Evolutionary conservation across 1,140 invertebrate genomes (phyloP), one percentile per base, ranked within the genome.

Genomic region (Drosophila ironensis): DNA sequence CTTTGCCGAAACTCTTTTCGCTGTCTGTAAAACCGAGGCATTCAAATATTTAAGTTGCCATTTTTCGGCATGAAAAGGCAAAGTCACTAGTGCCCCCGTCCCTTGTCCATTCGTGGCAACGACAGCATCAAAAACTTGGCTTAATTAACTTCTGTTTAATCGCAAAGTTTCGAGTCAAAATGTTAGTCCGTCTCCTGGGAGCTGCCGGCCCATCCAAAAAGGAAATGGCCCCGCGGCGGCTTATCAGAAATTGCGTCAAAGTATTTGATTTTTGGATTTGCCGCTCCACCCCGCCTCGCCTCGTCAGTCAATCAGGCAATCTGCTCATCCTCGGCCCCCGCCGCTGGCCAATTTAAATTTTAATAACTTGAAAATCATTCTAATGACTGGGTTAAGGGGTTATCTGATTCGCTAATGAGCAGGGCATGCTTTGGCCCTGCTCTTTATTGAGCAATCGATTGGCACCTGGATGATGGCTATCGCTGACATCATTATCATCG

Each of bases 221-320:
- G 19, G n/a, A n/a, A n/a, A 5, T 41, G 44, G 78, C 50, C 78
- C 60, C 52, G 40, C 16, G 78, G 78, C 80, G 12, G 51, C 74
- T 71, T 75, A 56, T 74, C 53, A 74, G 78, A 80, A 72, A 75
- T 64, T 75, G 56, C 59, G 48, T 41, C 47, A 67, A 75, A 86
- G 71, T 86, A 86, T 86, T 86, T 86, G 80, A 78, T 80, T 80
- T 86, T 87, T 47, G 67, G 74, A 86, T 86, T 75, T 75, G 35
- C 46, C 74, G 70, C 69, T 56, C 67, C 52, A 16, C 14, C n/a
- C 33, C 33, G 27, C 38, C n/a, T n/a, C 33, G 24, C 22, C 42
- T 33, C 25, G 61, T 6, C 50, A 46, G 50, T 54, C 63, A 50
- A 53, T 68, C 71, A 57, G 22, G 7, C 52, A 59, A 51, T 71